Evolutionary conservation across 2,113 vertebrate species (phyloP).

Genomic region (Leptocoma aspasia): DNA sequence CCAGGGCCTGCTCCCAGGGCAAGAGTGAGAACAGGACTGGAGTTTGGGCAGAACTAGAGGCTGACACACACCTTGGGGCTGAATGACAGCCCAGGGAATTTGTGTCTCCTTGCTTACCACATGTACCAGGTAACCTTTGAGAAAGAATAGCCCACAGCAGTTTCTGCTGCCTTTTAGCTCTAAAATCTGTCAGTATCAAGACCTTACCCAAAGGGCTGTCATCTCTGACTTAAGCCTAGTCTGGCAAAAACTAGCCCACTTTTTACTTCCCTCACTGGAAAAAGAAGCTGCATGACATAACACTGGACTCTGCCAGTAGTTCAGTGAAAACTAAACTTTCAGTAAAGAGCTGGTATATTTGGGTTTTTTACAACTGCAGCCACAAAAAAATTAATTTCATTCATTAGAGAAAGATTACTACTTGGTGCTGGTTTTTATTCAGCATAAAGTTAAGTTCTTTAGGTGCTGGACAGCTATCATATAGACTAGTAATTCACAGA

Average conservation of each 20-base stretch:
- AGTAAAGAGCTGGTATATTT: neutral
- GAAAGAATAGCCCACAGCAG: neutral
- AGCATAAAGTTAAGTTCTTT: neutral
- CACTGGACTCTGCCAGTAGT: neutral
- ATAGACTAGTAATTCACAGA: neutral
- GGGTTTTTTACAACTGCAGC: neutral
- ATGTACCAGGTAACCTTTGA: neutral
- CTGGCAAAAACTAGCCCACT: neutral
- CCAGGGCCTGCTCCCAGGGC: neutral
- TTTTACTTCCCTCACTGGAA: neutral
- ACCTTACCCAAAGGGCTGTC: neutral
- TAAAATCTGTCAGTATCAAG: neutral
- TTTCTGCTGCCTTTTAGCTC: neutral
- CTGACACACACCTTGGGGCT: accelerated
- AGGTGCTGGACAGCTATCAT: neutral
- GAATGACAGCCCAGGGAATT: neutral
- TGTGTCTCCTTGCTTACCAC: accelerated
- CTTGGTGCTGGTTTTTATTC: neutral
- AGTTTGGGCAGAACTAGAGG: neutral
- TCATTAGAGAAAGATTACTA: neutral
- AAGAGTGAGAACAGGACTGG: no score
- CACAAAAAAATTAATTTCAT: neutral
- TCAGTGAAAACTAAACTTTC: neutral
- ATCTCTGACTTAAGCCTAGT: neutral
- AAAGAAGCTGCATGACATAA: neutral